phyloP scores from a whole-genome alignment of 1,140 invertebrate genomes.

The Drosophila littoralis region DNA sequence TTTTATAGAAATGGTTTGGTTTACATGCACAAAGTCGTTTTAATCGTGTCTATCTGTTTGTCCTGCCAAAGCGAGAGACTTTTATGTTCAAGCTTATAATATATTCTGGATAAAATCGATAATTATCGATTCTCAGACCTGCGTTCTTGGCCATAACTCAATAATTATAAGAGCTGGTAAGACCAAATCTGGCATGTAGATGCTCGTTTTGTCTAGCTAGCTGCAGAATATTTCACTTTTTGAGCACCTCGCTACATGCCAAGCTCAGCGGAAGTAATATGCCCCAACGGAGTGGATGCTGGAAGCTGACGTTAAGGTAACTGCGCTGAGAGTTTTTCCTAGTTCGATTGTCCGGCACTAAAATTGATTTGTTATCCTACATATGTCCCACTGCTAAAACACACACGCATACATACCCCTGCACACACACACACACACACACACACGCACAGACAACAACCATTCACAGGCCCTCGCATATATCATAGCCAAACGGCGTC shows the following conservation, averaged over 20 bases:
- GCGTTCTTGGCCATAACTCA: too few relatives aligned
- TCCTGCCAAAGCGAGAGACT: too few relatives aligned
- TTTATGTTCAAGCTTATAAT: too few relatives aligned
- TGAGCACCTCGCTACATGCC: background rate
- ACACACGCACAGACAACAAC: background rate
- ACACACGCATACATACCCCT: constrained; percentile 21
- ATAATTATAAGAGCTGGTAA: too few relatives aligned
- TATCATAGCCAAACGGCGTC: constrained; percentile 40
- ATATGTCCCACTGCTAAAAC: constrained; percentile 62
- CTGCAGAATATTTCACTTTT: too few relatives aligned
- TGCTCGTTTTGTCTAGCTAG: too few relatives aligned
- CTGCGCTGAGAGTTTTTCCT: constrained; percentile 1
- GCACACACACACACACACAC: constrained; percentile 16
- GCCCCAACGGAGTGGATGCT: constrained; percentile 50
- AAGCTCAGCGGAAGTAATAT: constrained; percentile 69
- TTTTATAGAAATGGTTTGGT: too few relatives aligned
- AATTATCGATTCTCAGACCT: too few relatives aligned
- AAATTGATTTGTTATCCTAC: constrained; percentile 79
- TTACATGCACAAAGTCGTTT: too few relatives aligned
- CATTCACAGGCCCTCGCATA: constrained; percentile 28
- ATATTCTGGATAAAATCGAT: too few relatives aligned
- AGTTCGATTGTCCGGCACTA: constrained; percentile 50
- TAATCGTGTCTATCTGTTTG: too few relatives aligned
- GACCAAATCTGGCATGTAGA: too few relatives aligned
- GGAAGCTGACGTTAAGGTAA: constrained; percentile 5